A percentile compares a stretch with the other conserved stretches of the same genome.
Evolutionary conservation across 53 echinoderm and acorn worm genomes (phyloP).

Genomic region (Echinometra lucunter): DNA sequence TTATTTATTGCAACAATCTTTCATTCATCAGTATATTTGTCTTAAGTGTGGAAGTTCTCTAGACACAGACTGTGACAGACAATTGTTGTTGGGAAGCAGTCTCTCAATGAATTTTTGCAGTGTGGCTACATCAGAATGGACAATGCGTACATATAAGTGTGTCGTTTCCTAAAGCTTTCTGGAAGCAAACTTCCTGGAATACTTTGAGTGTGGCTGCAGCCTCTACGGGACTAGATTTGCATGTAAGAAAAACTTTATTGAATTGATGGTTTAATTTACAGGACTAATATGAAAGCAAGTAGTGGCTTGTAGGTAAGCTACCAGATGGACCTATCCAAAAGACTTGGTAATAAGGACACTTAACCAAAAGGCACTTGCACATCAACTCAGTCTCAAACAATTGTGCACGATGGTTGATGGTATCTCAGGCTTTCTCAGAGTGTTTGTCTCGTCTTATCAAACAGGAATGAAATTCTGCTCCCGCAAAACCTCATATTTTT

Average conservation of each 20-base stretch:
- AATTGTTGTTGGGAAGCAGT: background rate
- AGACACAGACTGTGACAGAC: background rate
- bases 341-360: no score
- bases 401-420: background rate
- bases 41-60: background rate
- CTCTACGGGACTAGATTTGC: background rate
- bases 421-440: background rate
- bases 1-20: no score
- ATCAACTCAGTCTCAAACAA: background rate
- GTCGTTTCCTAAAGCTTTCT: background rate
- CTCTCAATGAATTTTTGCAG: background rate
- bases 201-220: background rate
- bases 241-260: background rate
- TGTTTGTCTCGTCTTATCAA: background rate
- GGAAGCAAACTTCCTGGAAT: background rate
- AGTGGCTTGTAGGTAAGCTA: background rate
- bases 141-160: background rate
- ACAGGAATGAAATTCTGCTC: background rate
- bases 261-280: background rate
- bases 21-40: background rate
- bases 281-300: background rate
- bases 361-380: no score
- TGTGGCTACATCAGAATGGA: background rate
- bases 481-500: background rate
- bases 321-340: background rate